Percentiles rank a stretch among this genome's conserved stretches.
Evolutionary conservation across 1,140 invertebrate species (phyloP).

Genomic region (Temnothorax longispinosus): DNA sequence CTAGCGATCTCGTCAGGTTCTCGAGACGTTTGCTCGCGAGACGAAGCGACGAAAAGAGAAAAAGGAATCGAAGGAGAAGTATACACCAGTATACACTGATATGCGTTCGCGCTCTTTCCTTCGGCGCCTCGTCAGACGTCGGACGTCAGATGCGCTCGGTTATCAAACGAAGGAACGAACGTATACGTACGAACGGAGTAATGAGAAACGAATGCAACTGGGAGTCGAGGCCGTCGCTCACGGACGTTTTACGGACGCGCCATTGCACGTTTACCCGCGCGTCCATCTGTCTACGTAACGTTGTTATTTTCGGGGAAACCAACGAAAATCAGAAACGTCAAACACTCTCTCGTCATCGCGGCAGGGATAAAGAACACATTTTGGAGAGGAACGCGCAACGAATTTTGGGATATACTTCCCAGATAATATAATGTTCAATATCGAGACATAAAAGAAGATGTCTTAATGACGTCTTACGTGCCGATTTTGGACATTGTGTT

Average conservation of each 20-base stretch:
- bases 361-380: conserved; percentile 23
- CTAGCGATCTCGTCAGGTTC: background rate
- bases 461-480: no score
- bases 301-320: conserved; percentile 69
- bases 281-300: conserved; percentile 41
- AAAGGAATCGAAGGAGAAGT: conserved; percentile 35
- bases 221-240: conserved; percentile 21
- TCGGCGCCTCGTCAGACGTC: background rate
- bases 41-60: background rate
- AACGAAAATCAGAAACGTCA: conserved; percentile 70
- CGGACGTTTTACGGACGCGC: conserved; percentile 29
- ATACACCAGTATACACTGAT: background rate
- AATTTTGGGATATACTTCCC: conserved; percentile 6
- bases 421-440: no score
- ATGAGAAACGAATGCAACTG: background rate
- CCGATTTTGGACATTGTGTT: no score
- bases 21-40: background rate
- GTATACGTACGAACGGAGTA: background rate
- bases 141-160: no score
- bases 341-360: conserved; percentile 65
- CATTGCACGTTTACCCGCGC: conserved; percentile 2
- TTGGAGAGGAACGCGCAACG: background rate
- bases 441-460: no score
- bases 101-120: background rate
- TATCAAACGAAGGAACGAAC: background rate